Evolutionary conservation across 1,140 invertebrate species (phyloP), one percentile per base, ranked within the genome.

Genomic region (Aradophagus sp.): DNA sequence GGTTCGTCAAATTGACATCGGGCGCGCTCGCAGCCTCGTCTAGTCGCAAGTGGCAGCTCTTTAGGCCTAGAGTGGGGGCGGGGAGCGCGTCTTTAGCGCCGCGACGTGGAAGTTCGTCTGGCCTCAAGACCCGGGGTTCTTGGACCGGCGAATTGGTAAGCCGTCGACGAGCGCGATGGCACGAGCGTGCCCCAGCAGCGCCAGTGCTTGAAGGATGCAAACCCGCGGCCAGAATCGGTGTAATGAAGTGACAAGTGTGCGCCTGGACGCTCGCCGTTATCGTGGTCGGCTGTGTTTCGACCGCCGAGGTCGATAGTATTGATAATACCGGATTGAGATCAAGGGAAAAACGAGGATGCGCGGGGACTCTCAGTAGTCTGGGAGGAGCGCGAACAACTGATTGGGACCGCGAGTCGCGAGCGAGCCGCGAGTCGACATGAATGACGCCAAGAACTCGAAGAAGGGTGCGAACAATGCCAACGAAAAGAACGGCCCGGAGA

Each of bases 401-500:
- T 65, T 31, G 19, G 48, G 44, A 31, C 55, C 26, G 35, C 36
- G 26, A 55, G 27, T 36, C 20, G 20, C 19, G 16, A 32, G 29
- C 13, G 39, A n/a, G 16, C 13, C 23, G 38, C 11, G 0, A 29
- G 7, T 16, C 45, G 36, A 65, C 11, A 61, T 42, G 38, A 65
- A 59, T 20, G 61, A 53, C 38, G 71, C 62, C 52, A 82, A 78
- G 70, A 71, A 73, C 35, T 72, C 69, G 31, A 80, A 70, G 39
- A 75, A 76, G n/a, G n/a, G n/a, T 29, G 42, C 66, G 50, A 77
- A 74, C 34, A 78, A 74, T 16, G 53, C 69, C 39, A 79, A 70
- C 42, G 80, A 82, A 52, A 79, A 77, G 38, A 84, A 84, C 48
- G 81, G 81, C 7, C 80, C 82, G 15, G 82, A 83, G 45, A 80